Conservation (phyloP, 2,888 invertebrate genomes). For the Crematogaster levior region DNA sequence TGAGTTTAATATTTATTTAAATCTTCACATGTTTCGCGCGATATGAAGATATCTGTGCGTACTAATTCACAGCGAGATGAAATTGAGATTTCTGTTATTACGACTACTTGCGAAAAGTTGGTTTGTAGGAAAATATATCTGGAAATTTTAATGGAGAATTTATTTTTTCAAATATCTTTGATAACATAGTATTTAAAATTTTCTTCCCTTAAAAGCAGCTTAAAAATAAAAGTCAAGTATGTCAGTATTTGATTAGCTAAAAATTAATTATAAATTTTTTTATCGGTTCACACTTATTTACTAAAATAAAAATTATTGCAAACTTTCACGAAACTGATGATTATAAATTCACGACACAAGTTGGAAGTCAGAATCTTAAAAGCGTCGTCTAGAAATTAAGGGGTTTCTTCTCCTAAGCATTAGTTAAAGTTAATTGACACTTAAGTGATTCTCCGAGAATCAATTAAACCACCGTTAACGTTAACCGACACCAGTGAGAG, state of each 20-base stretch:
- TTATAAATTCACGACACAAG: neutral
- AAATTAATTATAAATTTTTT: neutral
- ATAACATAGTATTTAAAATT: neutral
- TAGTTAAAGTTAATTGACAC: slow-evolving; percentile 42
- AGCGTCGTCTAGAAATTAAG: neutral
- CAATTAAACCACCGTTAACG: slow-evolving; percentile 25
- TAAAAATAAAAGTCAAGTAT: neutral
- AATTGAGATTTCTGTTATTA: slow-evolving; percentile 21
- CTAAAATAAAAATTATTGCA: neutral
- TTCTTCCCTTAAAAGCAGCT: neutral
- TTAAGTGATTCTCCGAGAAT: slow-evolving; percentile 39
- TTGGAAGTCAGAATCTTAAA: neutral
- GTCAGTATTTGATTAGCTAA: neutral
- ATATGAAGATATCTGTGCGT: slow-evolving; percentile 15
- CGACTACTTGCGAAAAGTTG: slow-evolving; percentile 18
- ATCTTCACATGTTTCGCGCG: slow-evolving; percentile 11
- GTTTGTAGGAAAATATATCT: neutral
- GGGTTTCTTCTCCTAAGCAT: neutral
- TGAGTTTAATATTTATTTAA: slow-evolving; percentile 49
- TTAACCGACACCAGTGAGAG: slow-evolving; percentile 21
- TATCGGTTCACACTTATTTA: neutral
- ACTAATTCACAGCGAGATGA: slow-evolving; percentile 16
- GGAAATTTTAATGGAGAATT: neutral
- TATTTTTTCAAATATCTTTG: neutral
- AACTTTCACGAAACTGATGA: neutral